Evolutionary conservation across 2,888 invertebrate genomes (phyloP).

Genomic region (Parascotia fuliginaria): DNA sequence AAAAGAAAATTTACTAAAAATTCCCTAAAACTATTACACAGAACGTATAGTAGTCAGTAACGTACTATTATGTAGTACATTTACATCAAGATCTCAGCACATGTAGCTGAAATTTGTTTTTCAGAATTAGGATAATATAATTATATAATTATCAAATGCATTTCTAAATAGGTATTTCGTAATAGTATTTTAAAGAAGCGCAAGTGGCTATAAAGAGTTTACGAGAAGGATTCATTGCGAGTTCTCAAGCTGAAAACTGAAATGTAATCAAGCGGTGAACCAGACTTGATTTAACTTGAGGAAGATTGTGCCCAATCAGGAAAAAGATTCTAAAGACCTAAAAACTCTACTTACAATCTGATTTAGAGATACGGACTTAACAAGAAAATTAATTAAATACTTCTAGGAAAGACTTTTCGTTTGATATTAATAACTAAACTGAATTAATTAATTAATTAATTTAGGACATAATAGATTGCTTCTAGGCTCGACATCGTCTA

Average conservation of each 20-base stretch:
- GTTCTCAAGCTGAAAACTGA: slow-evolving; percentile 1
- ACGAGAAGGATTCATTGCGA: neutral
- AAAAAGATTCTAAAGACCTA: slow-evolving; percentile 5
- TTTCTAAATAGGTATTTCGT: no score
- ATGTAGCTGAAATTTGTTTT: no score
- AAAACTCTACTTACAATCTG: neutral
- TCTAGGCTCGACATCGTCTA: no score
- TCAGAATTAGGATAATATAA: no score
- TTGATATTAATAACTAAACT: neutral
- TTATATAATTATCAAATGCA: no score
- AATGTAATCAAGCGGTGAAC: slow-evolving; percentile 1
- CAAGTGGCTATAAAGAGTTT: slow-evolving; percentile 7
- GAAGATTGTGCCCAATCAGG: slow-evolving; percentile 3
- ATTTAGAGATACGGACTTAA: slow-evolving; percentile 9
- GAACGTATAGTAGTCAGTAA: no score
- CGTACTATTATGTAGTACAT: no score
- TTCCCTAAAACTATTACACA: no score
- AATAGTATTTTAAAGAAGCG: neutral
- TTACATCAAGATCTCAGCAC: no score
- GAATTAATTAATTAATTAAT: no score
- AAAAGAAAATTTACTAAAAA: no score
- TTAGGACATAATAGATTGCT: no score
- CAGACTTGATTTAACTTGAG: slow-evolving; percentile 1
- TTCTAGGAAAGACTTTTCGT: slow-evolving; percentile 16
- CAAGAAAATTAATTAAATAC: slow-evolving; percentile 6